Conservation (phyloP, 2,113 vertebrate genomes). For the Prunella fulvescens region DNA sequence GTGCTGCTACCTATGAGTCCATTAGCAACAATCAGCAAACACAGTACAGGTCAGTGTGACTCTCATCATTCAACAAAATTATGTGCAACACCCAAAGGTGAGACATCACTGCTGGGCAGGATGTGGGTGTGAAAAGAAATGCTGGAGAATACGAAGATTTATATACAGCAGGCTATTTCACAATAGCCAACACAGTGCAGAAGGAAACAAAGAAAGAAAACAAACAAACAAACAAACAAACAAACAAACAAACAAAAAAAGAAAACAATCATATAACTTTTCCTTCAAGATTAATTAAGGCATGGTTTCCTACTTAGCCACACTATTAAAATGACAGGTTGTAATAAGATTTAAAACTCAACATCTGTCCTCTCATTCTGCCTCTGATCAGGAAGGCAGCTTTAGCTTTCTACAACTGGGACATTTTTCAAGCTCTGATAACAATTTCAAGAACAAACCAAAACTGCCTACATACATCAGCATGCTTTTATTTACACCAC, state of each 20-base stretch:
- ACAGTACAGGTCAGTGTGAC: rapidly evolving
- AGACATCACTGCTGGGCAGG: not conserved
- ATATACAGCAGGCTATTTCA: not conserved
- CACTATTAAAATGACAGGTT: not conserved
- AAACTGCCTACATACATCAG: not conserved
- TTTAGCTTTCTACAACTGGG: not conserved
- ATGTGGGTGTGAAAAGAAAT: not conserved
- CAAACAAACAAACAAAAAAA: not conserved
- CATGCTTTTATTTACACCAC: not conserved
- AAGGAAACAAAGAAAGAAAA: not conserved
- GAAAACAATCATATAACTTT: not conserved
- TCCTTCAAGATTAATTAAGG: not conserved
- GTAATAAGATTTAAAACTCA: not conserved
- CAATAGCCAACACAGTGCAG: not conserved
- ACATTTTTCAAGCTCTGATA: not conserved
- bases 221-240: not conserved
- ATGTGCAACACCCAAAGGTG: not conserved
- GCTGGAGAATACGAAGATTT: not conserved
- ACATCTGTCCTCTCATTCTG: not conserved
- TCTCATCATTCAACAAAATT: not conserved
- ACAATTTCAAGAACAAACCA: not conserved
- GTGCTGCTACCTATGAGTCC: not conserved
- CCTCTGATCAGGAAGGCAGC: not conserved
- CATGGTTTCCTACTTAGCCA: not conserved
- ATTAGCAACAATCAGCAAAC: not conserved